Base-by-base conservation (phyloP, 2,113 vertebrate species). In the Callionymus lyra region DNA sequence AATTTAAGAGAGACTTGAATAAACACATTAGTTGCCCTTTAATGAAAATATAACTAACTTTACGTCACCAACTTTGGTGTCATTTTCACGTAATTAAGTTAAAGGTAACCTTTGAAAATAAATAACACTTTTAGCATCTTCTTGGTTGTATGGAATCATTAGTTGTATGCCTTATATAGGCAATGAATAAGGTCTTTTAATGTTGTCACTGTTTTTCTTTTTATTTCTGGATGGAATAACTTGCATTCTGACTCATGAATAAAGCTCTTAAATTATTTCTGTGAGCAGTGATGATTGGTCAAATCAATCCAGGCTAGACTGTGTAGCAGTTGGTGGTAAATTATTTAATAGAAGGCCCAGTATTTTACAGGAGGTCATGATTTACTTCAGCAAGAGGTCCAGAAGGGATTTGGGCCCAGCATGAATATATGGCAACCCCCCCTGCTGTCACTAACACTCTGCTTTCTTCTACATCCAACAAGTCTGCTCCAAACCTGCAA, bases 321-420 rank as follows among this genome's bases (percentile, higher is more conserved):
- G 39, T 42, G 46, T 47, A 63, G 38, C 63, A 55, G 66, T 70
- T 65, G 65, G 76, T 72, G 72, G 65, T 66, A 61, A 72, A 71
- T 71, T 72, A 67, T 55, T 82, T 76, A 72, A 74, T 57, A 54
- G 60, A 70, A 47, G 44, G 54, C 61, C 72, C 63, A 60, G 45
- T 73, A 60, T 75, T 81, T 84, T 77, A 76, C 57, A 67, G 72
- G 72, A 64, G 59, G 46, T 47, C 52, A 65, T 68, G 59, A 70
- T 73, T 71, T 55, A 70, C 44, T 70, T 66, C 51, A 65, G 70
- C 52, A 50, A 55, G 61, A 16, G 63, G 56, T 64, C 64, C 63
- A 70, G 60, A 62, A 71, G 46, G 56, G 55, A 34, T 50, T 69
- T 59, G 50, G 53, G 47, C 44, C 41, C 51, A 45, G 50, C 51